phyloP scores from a whole-genome alignment of 2,113 vertebrate genomes.

The Chamaetylas fuelleborni region DNA sequence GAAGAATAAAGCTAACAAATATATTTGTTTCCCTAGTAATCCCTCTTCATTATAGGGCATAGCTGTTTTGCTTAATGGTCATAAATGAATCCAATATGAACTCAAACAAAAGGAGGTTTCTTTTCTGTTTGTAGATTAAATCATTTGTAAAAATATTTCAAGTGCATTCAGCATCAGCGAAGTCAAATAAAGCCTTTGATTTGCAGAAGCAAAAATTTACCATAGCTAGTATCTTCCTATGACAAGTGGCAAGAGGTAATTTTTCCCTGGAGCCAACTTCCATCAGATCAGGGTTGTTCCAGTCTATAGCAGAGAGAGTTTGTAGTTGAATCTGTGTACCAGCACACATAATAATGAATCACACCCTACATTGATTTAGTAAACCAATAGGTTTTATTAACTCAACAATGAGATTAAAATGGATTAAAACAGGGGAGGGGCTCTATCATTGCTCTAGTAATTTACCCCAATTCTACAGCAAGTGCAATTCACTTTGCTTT shows the following conservation, averaged over 20 bases:
- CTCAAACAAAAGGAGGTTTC: constrained; percentile 33
- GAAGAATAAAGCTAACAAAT: constrained; percentile 61
- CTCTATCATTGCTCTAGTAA: constrained; percentile 27
- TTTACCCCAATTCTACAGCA: constrained; percentile 26
- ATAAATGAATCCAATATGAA: constrained; percentile 62
- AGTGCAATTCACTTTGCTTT: constrained; percentile 20
- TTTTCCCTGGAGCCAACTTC: constrained; percentile 43
- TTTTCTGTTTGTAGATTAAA: constrained; percentile 59
- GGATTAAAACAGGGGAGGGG: constrained; percentile 42
- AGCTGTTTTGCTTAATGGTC: constrained; percentile 63
- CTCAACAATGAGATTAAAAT: constrained; percentile 61
- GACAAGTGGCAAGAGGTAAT: constrained; percentile 16
- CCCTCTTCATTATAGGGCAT: constrained; percentile 55
- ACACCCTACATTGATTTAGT: constrained; percentile 50
- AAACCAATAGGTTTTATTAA: constrained; percentile 65
- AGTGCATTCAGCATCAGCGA: constrained; percentile 39
- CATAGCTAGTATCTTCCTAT: not conserved
- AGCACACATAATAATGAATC: constrained; percentile 24
- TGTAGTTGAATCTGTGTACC: not conserved
- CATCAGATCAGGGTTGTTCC: constrained; percentile 17
- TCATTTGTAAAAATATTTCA: constrained; percentile 58
- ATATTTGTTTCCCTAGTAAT: constrained; percentile 51
- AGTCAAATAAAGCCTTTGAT: constrained; percentile 62
- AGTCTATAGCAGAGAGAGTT: not conserved
- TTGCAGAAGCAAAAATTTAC: constrained; percentile 19